A percentile compares a stretch with the other conserved stretches of the same genome.
These are phyloP conservation scores for Leptosomus discolor DNA, from an alignment of 2,113 vertebrate genomes.

Conservation along the genomic window DNA sequence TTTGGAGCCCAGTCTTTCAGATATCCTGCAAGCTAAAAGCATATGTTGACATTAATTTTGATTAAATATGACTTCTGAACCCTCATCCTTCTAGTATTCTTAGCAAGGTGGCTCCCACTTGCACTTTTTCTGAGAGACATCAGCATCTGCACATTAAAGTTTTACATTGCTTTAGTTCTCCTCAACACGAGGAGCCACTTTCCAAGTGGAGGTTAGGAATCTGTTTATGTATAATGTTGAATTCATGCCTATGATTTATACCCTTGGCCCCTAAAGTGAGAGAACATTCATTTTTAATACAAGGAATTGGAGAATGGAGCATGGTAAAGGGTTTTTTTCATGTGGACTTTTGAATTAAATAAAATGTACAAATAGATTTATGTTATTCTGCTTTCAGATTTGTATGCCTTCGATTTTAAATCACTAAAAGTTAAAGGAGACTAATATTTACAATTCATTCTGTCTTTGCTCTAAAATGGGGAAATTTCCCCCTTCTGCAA, in stretches of 20 bases:
- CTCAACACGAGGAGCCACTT: neutral
- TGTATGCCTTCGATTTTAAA: neutral
- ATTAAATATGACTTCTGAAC: slow-evolving; percentile 26
- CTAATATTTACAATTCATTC: neutral
- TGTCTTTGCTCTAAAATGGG: neutral
- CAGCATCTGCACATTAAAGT: neutral
- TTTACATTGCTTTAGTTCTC: slow-evolving; percentile 11
- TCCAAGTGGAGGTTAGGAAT: neutral
- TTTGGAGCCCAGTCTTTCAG: neutral
- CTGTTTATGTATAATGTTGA: neutral
- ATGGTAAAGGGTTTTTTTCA: neutral
- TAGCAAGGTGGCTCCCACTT: neutral
- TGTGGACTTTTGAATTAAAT: neutral
- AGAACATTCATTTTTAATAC: neutral
- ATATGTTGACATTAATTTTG: slow-evolving; percentile 13
- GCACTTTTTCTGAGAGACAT: slow-evolving; percentile 8
- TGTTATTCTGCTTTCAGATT: neutral
- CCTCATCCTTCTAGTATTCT: slow-evolving; percentile 6
- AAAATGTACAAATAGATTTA: neutral
- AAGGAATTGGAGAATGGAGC: neutral
- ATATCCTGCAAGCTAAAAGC: neutral
- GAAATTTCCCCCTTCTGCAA: neutral
- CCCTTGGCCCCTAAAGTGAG: neutral
- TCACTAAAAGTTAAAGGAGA: neutral
- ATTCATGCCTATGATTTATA: neutral